Base-by-base conservation (phyloP, 2,888 invertebrate genomes). In the Scaptomyza polygonia region DNA sequence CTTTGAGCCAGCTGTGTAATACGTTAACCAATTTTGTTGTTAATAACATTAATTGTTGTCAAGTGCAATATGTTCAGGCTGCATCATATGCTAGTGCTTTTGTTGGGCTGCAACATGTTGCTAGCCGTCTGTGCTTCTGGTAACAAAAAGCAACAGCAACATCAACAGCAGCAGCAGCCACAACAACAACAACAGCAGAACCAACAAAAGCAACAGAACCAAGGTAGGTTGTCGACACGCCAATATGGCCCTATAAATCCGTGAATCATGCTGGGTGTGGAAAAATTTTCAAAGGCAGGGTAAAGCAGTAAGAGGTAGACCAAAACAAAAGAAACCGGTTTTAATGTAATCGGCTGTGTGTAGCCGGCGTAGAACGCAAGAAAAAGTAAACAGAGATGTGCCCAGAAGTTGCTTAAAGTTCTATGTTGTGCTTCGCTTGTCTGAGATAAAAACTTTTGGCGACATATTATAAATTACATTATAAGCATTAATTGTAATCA, bases 261-360 rank as follows among this genome's bases (percentile, higher is more conserved):
- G 73, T 49, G 73, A 80, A 47, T 77, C 84, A 67, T 18, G 40
- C 34, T 40, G 40, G 52, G 52, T 42, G 49, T 43, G 70, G 58
- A 79, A 77, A 83, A 67, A 73, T 64, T 66, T 58, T 55, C 56
- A 67, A 66, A 59, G 67, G 40, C 57, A 56, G 57, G 57, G 53
- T 53, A 44, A 52, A 45, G 27, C 52, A 30, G 53, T 80, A 86
- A 84, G 71, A 77, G 67, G 43, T 72, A 63, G 62, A 61, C 66
- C 67, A 72, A 67, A 74, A 79, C 59, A 86, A 67, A 77, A 12
- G 34, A 47, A 81, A 82, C 87, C 87, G 85, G 82, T 82, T 82
- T 66, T 7, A 27, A 34, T 25, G 14, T 5, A 39, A 30, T 48
- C 30, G 12, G 14, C 36, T 18, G 6, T 9, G 9, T 14, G 14